Percentiles rank a stretch among this genome's conserved stretches.
These are phyloP conservation scores for Thereva unica DNA, from an alignment of 2,888 invertebrate genomes.

Conservation along the genomic window DNA sequence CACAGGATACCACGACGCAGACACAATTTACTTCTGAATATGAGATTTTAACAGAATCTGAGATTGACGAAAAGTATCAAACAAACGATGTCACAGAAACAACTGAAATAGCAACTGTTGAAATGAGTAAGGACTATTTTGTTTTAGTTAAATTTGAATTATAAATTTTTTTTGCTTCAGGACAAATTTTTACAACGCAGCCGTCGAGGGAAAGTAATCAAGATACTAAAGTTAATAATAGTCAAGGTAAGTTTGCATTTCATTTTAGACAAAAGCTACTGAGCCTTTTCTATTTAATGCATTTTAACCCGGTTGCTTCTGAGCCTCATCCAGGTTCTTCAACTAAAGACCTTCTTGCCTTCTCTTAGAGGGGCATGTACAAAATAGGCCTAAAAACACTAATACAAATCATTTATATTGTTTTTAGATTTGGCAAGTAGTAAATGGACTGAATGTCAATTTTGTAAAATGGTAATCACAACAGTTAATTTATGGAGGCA, in stretches of 20 bases:
- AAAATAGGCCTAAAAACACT: constrained; percentile 22
- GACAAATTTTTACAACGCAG: constrained; percentile 39
- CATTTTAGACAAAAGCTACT: not conserved
- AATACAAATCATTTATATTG: constrained; percentile 47
- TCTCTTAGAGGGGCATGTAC: no score
- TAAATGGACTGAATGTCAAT: constrained; percentile 60
- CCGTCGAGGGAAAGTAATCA: constrained; percentile 33
- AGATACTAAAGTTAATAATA: constrained; percentile 51
- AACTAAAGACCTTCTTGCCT: no score
- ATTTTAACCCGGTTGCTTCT: no score
- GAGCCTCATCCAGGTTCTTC: no score
- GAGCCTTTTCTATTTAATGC: no score
- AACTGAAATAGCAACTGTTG: constrained; percentile 53
- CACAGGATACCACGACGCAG: constrained; percentile 54
- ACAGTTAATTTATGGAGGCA: constrained; percentile 60
- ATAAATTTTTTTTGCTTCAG: constrained; percentile 23
- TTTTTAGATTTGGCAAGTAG: constrained; percentile 59
- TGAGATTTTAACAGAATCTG: constrained; percentile 57
- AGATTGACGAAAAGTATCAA: constrained; percentile 55
- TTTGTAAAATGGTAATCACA: constrained; percentile 60
- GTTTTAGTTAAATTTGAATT: not conserved
- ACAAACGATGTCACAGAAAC: constrained; percentile 51
- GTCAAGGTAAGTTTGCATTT: constrained; percentile 51
- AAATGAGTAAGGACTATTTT: constrained; percentile 51
- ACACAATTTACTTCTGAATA: constrained; percentile 57